Evolutionary conservation across 2,113 vertebrate genomes (phyloP).

Genomic region (Sitta europaea): DNA sequence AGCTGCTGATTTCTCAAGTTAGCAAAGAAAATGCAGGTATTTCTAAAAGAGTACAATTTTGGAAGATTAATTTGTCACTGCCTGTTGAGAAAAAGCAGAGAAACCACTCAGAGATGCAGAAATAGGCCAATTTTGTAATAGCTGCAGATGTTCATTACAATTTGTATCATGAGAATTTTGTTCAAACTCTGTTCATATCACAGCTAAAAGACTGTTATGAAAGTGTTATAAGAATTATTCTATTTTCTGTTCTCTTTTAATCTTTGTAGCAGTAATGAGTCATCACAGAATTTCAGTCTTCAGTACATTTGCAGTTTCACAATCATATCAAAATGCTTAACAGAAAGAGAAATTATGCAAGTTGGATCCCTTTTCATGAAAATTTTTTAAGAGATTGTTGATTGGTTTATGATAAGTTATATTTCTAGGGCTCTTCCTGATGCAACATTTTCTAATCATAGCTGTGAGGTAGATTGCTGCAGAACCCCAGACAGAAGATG

Average conservation of each 20-base stretch:
- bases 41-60: background rate
- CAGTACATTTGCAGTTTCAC: background rate
- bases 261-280: conserved; percentile 35
- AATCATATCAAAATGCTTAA: background rate
- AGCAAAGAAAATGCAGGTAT: conserved; percentile 26
- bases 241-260: conserved; percentile 8
- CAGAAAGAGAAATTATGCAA: background rate
- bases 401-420: background rate
- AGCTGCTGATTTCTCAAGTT: background rate
- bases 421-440: background rate
- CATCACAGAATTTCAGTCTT: conserved; percentile 11
- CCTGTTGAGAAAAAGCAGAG: background rate
- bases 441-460: conserved; percentile 7
- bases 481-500: background rate
- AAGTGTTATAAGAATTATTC: background rate
- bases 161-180: background rate
- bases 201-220: background rate
- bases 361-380: background rate
- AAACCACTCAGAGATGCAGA: background rate
- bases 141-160: conserved; percentile 13
- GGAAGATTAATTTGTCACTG: conserved; percentile 1
- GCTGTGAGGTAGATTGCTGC: background rate
- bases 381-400: background rate
- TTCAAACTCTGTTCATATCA: background rate
- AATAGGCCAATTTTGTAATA: conserved; percentile 15